These are phyloP conservation scores for Nebria ingens DNA, from an alignment of 1,140 invertebrate species.

Conservation along the genomic window DNA sequence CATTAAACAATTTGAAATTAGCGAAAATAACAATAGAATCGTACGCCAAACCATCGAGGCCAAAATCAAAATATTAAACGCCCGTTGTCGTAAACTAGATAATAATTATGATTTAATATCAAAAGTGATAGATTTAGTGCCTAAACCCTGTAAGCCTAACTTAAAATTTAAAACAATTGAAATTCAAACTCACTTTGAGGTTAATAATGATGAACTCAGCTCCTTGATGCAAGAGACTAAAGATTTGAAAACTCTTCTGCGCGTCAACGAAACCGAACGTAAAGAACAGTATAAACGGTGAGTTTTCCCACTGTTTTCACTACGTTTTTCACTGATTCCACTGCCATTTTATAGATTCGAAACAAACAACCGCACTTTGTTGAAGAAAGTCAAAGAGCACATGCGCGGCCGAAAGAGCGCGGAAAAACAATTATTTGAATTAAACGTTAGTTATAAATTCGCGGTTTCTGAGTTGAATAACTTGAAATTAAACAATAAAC, in stretches of 20 bases:
- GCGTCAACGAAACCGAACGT: conserved; percentile 2
- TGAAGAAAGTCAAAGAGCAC: conserved; percentile 29
- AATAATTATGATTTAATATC: background rate
- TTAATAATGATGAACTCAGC: background rate
- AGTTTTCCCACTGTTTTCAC: background rate
- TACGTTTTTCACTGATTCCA: too few species aligned
- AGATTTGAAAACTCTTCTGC: conserved; percentile 3
- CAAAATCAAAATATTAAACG: background rate
- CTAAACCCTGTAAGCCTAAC: too few species aligned
- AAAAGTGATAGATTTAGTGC: background rate
- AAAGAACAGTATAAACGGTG: conserved; percentile 10
- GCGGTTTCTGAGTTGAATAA: background rate
- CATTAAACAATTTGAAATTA: background rate
- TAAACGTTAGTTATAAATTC: background rate
- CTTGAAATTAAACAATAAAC: background rate
- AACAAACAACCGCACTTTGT: conserved; percentile 25
- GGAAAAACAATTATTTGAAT: conserved; percentile 22
- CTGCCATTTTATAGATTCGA: conserved; percentile 20
- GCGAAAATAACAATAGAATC: background rate
- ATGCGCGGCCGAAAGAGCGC: conserved; percentile 25
- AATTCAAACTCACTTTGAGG: background rate
- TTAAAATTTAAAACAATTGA: too few species aligned
- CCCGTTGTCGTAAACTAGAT: background rate
- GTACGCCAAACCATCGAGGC: background rate
- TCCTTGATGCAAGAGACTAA: background rate